Conservation (phyloP, 1,140 invertebrate species). For the Lepidurus couesii region DNA sequence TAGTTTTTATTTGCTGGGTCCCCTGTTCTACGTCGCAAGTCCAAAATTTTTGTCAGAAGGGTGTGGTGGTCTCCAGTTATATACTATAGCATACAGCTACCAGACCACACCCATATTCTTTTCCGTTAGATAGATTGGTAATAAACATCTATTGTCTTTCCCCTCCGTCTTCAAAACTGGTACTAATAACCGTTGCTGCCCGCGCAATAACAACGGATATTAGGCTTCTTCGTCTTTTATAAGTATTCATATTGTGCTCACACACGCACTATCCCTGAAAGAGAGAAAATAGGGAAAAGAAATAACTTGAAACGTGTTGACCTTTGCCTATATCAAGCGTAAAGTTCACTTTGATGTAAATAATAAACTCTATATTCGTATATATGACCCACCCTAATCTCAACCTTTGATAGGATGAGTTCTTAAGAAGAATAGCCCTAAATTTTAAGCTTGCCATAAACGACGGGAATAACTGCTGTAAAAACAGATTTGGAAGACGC, state of each 20-base stretch:
- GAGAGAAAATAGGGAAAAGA: neutral
- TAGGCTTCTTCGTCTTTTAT: neutral
- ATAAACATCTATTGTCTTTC: neutral
- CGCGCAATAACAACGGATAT: neutral
- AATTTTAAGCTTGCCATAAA: neutral
- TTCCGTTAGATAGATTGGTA: neutral
- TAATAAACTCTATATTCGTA: too few relatives aligned
- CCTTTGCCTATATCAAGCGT: too few relatives aligned
- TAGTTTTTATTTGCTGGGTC: too few relatives aligned
- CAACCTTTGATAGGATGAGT: too few relatives aligned
- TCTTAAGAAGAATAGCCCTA: neutral
- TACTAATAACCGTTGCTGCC: neutral
- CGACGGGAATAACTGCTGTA: neutral
- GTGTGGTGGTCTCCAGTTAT: constrained; percentile 6
- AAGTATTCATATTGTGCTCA: neutral
- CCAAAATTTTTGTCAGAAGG: neutral
- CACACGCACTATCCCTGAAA: neutral
- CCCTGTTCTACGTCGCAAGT: neutral
- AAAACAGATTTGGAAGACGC: neutral
- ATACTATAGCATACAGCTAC: neutral
- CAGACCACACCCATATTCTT: constrained; percentile 5
- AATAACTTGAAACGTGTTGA: neutral
- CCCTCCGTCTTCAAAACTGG: neutral
- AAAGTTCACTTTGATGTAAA: too few relatives aligned
- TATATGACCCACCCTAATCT: too few relatives aligned